Percentiles rank a stretch among this genome's conserved stretches.
Conservation (phyloP, 2,113 vertebrate species). For the Helogale parvula region DNA sequence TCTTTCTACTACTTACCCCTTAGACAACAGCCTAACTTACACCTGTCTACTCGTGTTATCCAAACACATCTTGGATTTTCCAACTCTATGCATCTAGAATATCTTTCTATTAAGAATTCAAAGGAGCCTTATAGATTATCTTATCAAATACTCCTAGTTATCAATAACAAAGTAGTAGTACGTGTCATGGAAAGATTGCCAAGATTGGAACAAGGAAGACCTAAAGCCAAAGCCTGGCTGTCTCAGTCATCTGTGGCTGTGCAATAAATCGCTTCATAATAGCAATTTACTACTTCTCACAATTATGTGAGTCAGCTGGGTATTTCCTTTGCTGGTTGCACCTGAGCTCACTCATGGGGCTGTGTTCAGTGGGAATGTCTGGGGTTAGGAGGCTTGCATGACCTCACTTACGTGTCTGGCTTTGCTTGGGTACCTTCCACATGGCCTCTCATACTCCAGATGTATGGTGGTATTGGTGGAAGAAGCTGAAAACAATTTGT, state of each 20-base stretch:
- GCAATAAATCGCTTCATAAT: neutral
- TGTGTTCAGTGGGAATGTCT: neutral
- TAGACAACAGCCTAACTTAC: neutral
- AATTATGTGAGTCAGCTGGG: neutral
- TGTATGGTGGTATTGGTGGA: neutral
- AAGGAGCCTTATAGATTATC: neutral
- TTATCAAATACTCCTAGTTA: neutral
- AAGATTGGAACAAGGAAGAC: neutral
- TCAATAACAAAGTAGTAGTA: neutral
- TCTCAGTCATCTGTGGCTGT: neutral
- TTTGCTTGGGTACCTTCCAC: neutral
- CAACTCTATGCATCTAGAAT: neutral
- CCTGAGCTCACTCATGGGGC: neutral
- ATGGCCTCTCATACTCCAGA: neutral
- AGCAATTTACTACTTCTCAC: neutral
- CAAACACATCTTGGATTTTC: neutral
- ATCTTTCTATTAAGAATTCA: constrained; percentile 33
- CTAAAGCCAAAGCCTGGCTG: neutral
- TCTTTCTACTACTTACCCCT: neutral
- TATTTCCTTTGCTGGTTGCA: neutral
- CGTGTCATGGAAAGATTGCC: neutral
- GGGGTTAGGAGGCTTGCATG: neutral
- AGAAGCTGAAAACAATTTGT: neutral
- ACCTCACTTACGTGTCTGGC: neutral
- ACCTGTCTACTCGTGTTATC: neutral